Percentiles rank a stretch among this genome's conserved stretches.
Conservation (phyloP, 30 jellyfish, hydroid and myxozoan genomes). For the Nemopilema nomurai region DNA sequence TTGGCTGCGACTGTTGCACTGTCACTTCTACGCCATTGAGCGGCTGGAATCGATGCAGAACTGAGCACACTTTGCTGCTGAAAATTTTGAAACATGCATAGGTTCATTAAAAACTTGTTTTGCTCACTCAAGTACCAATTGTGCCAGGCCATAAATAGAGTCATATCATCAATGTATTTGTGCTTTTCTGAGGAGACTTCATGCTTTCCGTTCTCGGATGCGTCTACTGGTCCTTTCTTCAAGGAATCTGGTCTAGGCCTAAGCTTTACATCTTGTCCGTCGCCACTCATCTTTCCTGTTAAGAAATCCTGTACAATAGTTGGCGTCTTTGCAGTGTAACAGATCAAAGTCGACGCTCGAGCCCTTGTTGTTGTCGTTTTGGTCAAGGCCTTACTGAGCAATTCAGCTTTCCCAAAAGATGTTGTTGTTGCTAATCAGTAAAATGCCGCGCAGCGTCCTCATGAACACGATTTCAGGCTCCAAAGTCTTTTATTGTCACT, state of each 20-base stretch:
- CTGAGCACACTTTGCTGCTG: conserved; percentile 9
- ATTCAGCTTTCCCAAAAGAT: neutral
- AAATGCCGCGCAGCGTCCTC: neutral
- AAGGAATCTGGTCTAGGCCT: neutral
- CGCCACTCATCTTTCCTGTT: neutral
- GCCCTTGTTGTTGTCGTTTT: too few species aligned
- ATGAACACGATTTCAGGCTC: too few species aligned
- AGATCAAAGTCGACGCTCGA: too few species aligned
- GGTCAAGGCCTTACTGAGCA: neutral
- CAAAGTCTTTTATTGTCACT: too few species aligned
- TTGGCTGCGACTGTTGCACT: neutral
- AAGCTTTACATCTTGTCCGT: neutral
- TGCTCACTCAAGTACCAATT: conserved; percentile 65
- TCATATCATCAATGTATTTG: conserved; percentile 70
- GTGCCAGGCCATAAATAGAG: conserved; percentile 87
- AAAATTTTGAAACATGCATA: conserved; percentile 12
- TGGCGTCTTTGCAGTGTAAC: too few species aligned
- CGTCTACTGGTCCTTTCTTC: neutral
- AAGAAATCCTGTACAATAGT: neutral
- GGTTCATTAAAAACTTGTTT: conserved; percentile 17
- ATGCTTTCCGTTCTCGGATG: neutral
- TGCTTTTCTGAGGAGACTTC: neutral
- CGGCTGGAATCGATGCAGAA: neutral
- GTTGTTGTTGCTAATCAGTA: neutral
- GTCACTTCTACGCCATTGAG: conserved; percentile 2